Conservation (phyloP, 2,797 vertebrate species). For the Halcyon smyrnensis region DNA sequence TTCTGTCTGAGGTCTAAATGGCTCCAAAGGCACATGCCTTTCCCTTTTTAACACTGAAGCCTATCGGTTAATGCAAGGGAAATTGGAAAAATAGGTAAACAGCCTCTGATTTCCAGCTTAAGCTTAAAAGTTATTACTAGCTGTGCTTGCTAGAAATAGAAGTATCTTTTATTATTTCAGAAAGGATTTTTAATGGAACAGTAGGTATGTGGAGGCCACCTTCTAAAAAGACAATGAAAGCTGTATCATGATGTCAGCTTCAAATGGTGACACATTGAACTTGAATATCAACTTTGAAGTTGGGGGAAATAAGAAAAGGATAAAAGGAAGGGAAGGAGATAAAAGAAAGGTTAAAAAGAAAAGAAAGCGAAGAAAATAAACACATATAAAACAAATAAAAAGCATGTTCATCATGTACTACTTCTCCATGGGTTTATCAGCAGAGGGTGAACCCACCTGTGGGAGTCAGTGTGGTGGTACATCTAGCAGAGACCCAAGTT, state of each 20-base stretch:
- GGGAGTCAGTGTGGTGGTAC: background rate
- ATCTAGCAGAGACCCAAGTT: background rate
- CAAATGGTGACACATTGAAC: background rate
- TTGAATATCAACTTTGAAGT: background rate
- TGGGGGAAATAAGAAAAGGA: rapidly evolving
- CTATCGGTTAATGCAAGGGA: background rate
- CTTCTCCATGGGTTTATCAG: background rate
- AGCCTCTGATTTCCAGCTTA: background rate
- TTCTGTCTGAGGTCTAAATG: slow-evolving; percentile 47
- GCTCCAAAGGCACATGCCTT: slow-evolving; percentile 35
- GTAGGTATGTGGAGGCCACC: background rate
- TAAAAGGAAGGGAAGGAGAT: background rate
- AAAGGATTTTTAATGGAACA: background rate
- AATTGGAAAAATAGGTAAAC: background rate
- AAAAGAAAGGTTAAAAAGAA: background rate
- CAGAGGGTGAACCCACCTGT: background rate
- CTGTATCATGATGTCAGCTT: background rate
- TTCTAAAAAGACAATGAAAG: background rate
- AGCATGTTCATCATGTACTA: rapidly evolving
- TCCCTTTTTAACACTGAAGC: background rate
- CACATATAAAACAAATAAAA: background rate
- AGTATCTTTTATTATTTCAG: background rate
- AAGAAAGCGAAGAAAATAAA: background rate
- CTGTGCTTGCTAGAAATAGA: background rate
- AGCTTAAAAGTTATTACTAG: background rate